Evolutionary conservation across 2,888 invertebrate genomes (phyloP).

Genomic region (Corythucha ciliata): DNA sequence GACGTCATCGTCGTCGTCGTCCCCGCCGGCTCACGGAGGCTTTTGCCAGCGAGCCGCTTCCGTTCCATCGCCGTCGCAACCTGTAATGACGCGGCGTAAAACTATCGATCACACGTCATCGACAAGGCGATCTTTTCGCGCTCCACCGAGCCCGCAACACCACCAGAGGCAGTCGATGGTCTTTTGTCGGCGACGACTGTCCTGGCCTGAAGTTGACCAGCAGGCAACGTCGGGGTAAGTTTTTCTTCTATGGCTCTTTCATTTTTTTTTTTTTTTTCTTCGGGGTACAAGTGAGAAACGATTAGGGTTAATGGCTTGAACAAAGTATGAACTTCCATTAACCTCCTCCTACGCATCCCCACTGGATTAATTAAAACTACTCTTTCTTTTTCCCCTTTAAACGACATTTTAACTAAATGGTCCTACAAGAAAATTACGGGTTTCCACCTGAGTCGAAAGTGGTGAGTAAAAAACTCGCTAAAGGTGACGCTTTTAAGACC

Average conservation of each 20-base stretch:
- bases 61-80: slow-evolving; percentile 36
- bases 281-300: no score
- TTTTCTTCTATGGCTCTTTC: background rate
- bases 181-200: slow-evolving; percentile 66
- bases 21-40: slow-evolving; percentile 49
- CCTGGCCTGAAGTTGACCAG: slow-evolving; percentile 79
- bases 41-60: slow-evolving; percentile 27
- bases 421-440: no score
- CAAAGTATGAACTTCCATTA: no score
- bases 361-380: no score
- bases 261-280: no score
- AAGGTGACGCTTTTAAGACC: no score
- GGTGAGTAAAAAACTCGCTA: no score
- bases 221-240: slow-evolving; percentile 74
- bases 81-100: slow-evolving; percentile 10
- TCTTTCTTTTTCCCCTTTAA: no score
- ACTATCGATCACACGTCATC: slow-evolving; percentile 21
- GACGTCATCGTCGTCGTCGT: slow-evolving; percentile 20
- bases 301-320: no score
- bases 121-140: slow-evolving; percentile 42
- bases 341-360: no score
- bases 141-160: slow-evolving; percentile 43
- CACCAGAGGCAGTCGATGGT: slow-evolving; percentile 58
- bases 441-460: no score
- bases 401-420: no score